phyloP scores from a whole-genome alignment of 2,797 vertebrate species.

The Monodelphis domestica region DNA sequence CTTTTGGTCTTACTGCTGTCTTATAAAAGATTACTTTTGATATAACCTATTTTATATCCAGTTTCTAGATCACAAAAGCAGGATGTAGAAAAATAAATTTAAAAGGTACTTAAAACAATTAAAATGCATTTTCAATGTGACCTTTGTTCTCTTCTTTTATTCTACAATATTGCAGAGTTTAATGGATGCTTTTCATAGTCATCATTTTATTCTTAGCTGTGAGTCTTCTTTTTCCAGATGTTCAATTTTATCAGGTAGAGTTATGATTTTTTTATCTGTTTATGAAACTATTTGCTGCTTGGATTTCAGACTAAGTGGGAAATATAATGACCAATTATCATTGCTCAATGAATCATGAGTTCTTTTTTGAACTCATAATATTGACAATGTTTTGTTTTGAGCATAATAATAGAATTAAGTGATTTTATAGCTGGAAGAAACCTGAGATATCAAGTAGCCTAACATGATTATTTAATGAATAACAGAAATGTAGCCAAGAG shows the following conservation, averaged over 20 bases:
- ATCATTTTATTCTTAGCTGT: too few relatives aligned
- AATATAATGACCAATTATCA: neutral
- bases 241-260: neutral
- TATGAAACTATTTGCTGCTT: conserved; percentile 22
- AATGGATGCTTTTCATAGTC: neutral
- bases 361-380: too few relatives aligned
- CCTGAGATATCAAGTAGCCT: too few relatives aligned
- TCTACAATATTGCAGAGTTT: neutral
- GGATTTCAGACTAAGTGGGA: neutral
- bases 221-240: neutral
- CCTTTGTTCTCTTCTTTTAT: neutral
- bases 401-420: too few relatives aligned
- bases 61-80: too few relatives aligned
- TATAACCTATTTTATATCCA: too few relatives aligned
- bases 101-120: neutral
- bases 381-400: too few relatives aligned
- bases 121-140: neutral
- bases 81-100: neutral
- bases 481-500: too few relatives aligned
- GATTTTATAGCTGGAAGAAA: too few relatives aligned
- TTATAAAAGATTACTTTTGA: neutral
- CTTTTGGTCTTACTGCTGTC: neutral
- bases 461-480: too few relatives aligned
- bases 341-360: too few relatives aligned
- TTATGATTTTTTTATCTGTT: neutral